Evolutionary conservation across 2,888 invertebrate species (phyloP).

Genomic region (Apocheima hispidaria): DNA sequence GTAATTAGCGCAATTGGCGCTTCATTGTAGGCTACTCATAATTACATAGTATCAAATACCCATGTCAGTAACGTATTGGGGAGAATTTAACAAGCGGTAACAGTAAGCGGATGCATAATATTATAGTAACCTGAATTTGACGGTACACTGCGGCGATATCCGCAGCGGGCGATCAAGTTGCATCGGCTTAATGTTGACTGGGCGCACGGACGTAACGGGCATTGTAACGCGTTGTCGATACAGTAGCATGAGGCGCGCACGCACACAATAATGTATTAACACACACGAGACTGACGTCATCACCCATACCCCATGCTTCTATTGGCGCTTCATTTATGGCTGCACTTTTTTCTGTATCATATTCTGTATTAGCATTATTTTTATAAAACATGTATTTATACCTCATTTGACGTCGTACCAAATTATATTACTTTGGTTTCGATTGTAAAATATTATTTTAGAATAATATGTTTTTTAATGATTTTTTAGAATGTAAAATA

Average conservation of each 20-base stretch:
- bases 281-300: conserved; percentile 58
- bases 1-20: too few relatives aligned
- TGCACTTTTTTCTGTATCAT: conserved; percentile 65
- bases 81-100: conserved; percentile 49
- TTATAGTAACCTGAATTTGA: conserved; percentile 31
- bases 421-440: conserved; percentile 68
- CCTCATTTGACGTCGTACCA: conserved; percentile 55
- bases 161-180: conserved; percentile 41
- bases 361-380: conserved; percentile 50
- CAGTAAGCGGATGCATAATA: conserved; percentile 55
- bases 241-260: conserved; percentile 59
- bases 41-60: background rate
- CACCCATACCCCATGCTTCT: conserved; percentile 63
- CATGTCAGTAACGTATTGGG: conserved; percentile 53
- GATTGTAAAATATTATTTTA: conserved; percentile 20
- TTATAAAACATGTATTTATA: conserved; percentile 37
- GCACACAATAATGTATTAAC: conserved; percentile 57
- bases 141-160: conserved; percentile 25
- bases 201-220: conserved; percentile 55
- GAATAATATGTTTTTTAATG: background rate
- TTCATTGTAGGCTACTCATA: background rate
- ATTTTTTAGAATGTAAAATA: background rate
- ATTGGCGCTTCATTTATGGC: conserved; percentile 69
- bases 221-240: conserved; percentile 53
- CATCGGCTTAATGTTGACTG: conserved; percentile 49